Evolutionary conservation across 2,888 invertebrate genomes (phyloP), one percentile per base, ranked within the genome.

Genomic region (Anthrax anthrax): DNA sequence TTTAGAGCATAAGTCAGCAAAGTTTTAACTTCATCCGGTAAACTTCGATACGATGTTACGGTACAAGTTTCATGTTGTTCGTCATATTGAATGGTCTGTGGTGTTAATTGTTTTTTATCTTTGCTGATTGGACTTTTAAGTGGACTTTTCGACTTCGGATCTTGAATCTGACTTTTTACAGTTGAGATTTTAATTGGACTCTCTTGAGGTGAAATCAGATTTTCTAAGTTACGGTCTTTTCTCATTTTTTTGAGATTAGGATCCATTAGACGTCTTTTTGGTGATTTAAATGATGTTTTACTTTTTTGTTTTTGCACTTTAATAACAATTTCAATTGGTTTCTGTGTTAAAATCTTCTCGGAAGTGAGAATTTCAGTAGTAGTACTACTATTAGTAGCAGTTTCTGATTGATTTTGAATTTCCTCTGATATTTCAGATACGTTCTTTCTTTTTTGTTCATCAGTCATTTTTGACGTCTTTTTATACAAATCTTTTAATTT

Each of bases 1-100:
- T 45, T 18, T 17, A 45, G 18, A 18, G 16, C 36, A 1, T n/a
- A 16, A 19, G 13, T 27, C 36, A 45, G n/a, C 1, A 36, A n/a
- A 14, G 45, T 39, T n/a, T 32, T 6, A 37, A 45, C 36, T 34
- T 40, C 18, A 13, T 2, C 14, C 1, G 64, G 63, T 34, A 60
- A 52, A 43, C 62, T 65, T 16, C 56, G 55, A 53, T 65, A 65
- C 5, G 57, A 53, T 1, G 65, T 65, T 3, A 64, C 63, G 45
- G 55, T 59, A 1, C 63, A 61, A 43, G 60, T 59, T 29, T 61
- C 61, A 0, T 62, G 60, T 27, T 45, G 51, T 38, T 58, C 60
- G 1, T 52, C 50, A 19, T 51, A 6, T 45, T 38, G 17, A n/a
- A n/a, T n/a, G n/a, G n/a, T n/a, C n/a, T n/a, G n/a, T n/a, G n/a